Evolutionary conservation across 2,113 vertebrate species (phyloP).

Genomic region (Paramormyrops kingsleyae): DNA sequence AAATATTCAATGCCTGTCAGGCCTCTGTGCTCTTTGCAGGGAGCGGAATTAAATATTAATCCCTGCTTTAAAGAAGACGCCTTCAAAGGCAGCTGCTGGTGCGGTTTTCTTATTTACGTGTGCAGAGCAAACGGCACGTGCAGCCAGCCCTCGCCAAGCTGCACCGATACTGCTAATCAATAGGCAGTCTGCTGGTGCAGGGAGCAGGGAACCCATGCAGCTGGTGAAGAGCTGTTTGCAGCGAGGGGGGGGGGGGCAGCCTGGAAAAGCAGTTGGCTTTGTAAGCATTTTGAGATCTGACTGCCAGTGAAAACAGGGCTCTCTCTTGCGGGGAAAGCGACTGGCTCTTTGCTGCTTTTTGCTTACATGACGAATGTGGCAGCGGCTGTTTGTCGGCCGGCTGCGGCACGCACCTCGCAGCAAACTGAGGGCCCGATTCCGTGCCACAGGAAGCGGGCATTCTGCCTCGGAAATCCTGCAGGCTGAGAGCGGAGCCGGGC

Average conservation of each 20-base stretch:
- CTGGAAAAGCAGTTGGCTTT: neutral
- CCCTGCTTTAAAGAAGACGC: conserved; percentile 28
- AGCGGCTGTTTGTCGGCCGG: neutral
- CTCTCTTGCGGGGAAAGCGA: neutral
- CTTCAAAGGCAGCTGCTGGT: conserved; percentile 20
- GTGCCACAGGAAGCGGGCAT: neutral
- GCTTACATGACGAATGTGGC: neutral
- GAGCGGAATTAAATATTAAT: conserved; percentile 30
- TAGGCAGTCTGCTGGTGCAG: conserved; percentile 18
- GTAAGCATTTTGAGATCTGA: conserved; percentile 5
- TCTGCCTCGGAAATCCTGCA: neutral
- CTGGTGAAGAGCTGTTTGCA: conserved; percentile 16
- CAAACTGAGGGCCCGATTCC: neutral
- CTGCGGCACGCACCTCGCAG: neutral
- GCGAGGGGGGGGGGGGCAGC: neutral
- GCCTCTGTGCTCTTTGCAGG: conserved; percentile 11
- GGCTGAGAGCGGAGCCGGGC: neutral
- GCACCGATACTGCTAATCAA: conserved; percentile 21
- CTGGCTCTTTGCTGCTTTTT: conserved; percentile 15
- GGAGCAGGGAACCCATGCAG: conserved; percentile 9
- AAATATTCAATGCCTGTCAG: conserved; percentile 25
- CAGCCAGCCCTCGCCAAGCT: too few species aligned
- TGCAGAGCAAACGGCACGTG: neutral
- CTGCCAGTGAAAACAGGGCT: neutral
- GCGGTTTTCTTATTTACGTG: conserved; percentile 22